Evolutionary conservation across 2,888 invertebrate genomes (phyloP).

Genomic region (Lampropteryx suffumata): DNA sequence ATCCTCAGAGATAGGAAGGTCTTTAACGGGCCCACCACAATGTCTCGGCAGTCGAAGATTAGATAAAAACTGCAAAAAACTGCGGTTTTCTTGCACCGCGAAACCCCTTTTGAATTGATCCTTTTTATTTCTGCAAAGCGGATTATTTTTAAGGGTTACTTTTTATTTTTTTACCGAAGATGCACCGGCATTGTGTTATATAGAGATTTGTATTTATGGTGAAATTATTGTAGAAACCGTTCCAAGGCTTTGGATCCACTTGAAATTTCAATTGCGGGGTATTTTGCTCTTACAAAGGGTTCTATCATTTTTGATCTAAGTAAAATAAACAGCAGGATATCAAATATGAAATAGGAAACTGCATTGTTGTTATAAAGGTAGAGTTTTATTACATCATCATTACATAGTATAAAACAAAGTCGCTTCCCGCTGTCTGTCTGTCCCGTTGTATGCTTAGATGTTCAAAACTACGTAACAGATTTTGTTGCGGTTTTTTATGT

Average conservation of each 20-base stretch:
- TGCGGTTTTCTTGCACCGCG: conserved; percentile 60
- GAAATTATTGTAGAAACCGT: conserved; percentile 16
- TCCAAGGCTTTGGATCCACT: conserved; percentile 23
- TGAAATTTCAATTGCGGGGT: conserved; percentile 24
- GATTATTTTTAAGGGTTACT: conserved; percentile 72
- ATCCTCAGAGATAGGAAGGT: conserved; percentile 18
- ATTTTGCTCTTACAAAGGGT: conserved; percentile 9
- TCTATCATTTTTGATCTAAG: neutral
- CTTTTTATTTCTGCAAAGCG: conserved; percentile 67
- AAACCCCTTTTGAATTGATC: conserved; percentile 59
- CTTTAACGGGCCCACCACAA: conserved; percentile 38
- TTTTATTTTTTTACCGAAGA: conserved; percentile 52
- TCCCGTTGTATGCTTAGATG: no score
- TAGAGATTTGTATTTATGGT: conserved; percentile 35
- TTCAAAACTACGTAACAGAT: no score
- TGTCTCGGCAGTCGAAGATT: conserved; percentile 50
- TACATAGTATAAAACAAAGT: no score
- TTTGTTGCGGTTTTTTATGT: no score
- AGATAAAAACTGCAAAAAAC: conserved; percentile 47
- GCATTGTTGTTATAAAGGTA: no score
- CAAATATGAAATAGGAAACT: no score
- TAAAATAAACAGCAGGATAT: neutral
- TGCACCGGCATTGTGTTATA: conserved; percentile 36
- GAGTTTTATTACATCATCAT: no score
- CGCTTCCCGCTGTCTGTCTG: no score